Evolutionary conservation across 2,888 invertebrate species (phyloP).

Genomic region (Perizoma flavofasciatum): DNA sequence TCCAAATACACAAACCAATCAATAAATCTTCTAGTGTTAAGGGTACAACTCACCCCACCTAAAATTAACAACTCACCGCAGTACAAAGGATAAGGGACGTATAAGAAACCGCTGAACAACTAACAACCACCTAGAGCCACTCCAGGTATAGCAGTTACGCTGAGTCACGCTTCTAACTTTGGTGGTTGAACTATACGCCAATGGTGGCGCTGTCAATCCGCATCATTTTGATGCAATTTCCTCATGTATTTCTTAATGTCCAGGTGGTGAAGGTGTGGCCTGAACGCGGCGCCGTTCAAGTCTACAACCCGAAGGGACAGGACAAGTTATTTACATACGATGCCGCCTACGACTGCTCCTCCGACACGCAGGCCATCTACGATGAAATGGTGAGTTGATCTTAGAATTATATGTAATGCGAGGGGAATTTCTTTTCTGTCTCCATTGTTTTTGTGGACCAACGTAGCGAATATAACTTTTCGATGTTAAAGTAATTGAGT

Average conservation of each 20-base stretch:
- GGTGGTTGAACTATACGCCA: background rate
- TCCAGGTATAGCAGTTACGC: conserved; percentile 13
- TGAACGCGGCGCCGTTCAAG: conserved; percentile 94
- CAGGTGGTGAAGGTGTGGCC: conserved; percentile 92
- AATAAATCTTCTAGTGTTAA: background rate
- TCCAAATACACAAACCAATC: background rate
- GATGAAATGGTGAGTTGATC: conserved; percentile 91
- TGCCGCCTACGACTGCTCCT: conserved; percentile 96
- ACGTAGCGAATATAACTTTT: no score
- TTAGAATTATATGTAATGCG: background rate
- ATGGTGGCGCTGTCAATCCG: background rate
- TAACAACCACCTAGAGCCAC: conserved; percentile 3
- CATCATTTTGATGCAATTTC: background rate
- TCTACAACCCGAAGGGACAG: conserved; percentile 93
- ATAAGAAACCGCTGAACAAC: background rate
- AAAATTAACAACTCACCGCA: background rate
- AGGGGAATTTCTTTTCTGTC: no score
- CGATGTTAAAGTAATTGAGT: no score
- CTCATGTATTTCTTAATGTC: conserved; percentile 1
- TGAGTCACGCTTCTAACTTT: conserved; percentile 22
- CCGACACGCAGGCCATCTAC: conserved; percentile 96
- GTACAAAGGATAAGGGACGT: conserved; percentile 3
- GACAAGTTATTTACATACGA: conserved; percentile 99
- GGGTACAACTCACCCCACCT: background rate
- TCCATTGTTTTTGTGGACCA: no score